Percentiles rank a stretch among this genome's conserved stretches.
phyloP scores from a whole-genome alignment of 2,888 invertebrate genomes.

The Timandra comae region DNA sequence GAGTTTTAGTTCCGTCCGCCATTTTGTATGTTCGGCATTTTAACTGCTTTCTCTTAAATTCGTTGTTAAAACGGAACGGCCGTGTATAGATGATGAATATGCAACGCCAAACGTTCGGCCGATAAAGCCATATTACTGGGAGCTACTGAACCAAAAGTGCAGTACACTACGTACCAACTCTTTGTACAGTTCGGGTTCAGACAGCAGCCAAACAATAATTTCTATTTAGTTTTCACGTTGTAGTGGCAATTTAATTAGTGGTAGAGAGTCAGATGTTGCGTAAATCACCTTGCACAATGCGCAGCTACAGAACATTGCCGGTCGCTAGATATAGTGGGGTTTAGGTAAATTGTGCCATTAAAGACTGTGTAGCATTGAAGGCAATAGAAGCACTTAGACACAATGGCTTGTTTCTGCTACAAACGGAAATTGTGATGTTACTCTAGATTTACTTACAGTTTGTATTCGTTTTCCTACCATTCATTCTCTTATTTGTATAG shows the following conservation, averaged over 20 bases:
- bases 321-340: slow-evolving; percentile 16
- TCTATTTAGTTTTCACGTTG: slow-evolving; percentile 23
- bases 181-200: too few relatives aligned
- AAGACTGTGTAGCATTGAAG: slow-evolving; percentile 19
- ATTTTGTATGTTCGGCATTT: slow-evolving; percentile 58
- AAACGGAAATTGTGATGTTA: slow-evolving; percentile 13
- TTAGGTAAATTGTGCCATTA: slow-evolving; percentile 23
- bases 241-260: slow-evolving; percentile 33
- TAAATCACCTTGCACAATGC: slow-evolving; percentile 29
- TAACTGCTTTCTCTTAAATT: slow-evolving; percentile 51
- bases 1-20: slow-evolving; percentile 54
- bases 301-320: slow-evolving; percentile 8
- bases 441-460: slow-evolving; percentile 14
- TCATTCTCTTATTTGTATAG: too few relatives aligned
- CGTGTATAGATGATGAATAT: slow-evolving; percentile 63
- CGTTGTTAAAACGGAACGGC: slow-evolving; percentile 44
- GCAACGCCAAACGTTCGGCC: slow-evolving; percentile 44
- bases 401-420: slow-evolving; percentile 18
- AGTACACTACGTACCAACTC: too few relatives aligned
- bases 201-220: slow-evolving; percentile 22
- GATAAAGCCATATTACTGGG: slow-evolving; percentile 16
- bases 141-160: background rate
- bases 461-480: too few relatives aligned
- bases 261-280: slow-evolving; percentile 21
- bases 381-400: slow-evolving; percentile 22